Percentiles rank a stretch among this genome's conserved stretches.
Conservation (phyloP, 2,113 vertebrate genomes). For the Egretta garzetta region DNA sequence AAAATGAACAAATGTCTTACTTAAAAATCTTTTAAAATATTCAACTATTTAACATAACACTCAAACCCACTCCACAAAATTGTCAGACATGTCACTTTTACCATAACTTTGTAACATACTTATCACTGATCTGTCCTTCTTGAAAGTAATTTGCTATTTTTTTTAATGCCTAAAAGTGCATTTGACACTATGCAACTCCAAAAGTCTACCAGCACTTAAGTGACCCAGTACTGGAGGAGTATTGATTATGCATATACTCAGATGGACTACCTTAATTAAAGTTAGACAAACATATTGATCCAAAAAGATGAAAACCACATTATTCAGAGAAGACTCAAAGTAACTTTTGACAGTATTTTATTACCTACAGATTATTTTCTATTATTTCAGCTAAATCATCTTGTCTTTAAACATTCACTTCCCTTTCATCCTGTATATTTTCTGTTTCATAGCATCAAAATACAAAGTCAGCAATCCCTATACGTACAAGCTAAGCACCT, state of each 20-base stretch:
- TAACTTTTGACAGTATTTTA: not conserved
- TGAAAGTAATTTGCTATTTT: not conserved
- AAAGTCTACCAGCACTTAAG: not conserved
- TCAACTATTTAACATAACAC: not conserved
- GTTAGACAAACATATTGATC: not conserved
- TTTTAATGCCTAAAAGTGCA: not conserved
- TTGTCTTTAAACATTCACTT: not conserved
- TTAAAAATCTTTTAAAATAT: not conserved
- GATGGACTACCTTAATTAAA: not conserved
- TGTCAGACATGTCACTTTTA: not conserved
- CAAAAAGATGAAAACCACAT: not conserved
- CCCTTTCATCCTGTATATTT: not conserved
- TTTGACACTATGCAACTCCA: not conserved
- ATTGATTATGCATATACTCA: not conserved
- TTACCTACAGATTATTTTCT: not conserved
- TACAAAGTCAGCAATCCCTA: not conserved
- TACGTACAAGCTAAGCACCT: not conserved
- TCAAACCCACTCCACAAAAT: not conserved
- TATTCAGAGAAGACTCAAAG: not conserved
- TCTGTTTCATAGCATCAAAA: not conserved
- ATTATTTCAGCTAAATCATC: not conserved
- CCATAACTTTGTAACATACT: not conserved
- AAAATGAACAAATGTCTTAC: not conserved
- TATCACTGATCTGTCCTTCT: not conserved
- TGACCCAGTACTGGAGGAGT: not conserved